Evolutionary conservation across 2,888 invertebrate genomes (phyloP), one percentile per base, ranked within the genome.

Genomic region (Cloeon dipterum): DNA sequence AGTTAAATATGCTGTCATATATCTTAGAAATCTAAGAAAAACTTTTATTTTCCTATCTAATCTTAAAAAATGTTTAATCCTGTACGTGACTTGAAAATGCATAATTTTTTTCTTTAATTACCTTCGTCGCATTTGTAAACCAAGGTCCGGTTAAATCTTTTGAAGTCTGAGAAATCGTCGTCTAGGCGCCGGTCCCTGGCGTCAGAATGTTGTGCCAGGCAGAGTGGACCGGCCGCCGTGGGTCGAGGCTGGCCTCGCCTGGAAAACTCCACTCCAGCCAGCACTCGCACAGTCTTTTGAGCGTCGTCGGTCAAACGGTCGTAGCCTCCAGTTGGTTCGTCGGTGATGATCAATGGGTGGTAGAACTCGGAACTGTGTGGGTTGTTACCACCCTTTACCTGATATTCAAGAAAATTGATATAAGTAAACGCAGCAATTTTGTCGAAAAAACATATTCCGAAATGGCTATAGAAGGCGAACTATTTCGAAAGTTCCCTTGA

Each of bases 331-430:
- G 70, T 70, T 1, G 76, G 70, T 50, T 83, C 85, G 50, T 78
- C 75, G 1, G 86, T 83, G 42, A 91, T 76, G 39, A 89, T 77
- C 40, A 91, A 60, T 1, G 91, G 89, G 62, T 91, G 89, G 59
- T 88, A 89, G 52, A 70, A 66, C 44, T 73, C 71, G 3, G 83
- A 66, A 46, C 77, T 76, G 54, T 86, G 82, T 26, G 86, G 85
- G 62, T 88, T 81, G 51, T 82, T 81, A 13, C 91, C 91, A 32
- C 89, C 89, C 42, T 61, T 58, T 4, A 39, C 39, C 29, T 29
- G 14, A 8, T 23, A 23, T 11, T n/a, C n/a, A n/a, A n/a, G n/a
- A n/a, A n/a, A n/a, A n/a, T n/a, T n/a, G n/a, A n/a, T n/a, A n/a
- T n/a, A n/a, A n/a, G n/a, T n/a, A n/a, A n/a, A n/a, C n/a, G n/a